phyloP scores from a whole-genome alignment of 2,113 vertebrate species.

The Nesospiza acunhae region DNA sequence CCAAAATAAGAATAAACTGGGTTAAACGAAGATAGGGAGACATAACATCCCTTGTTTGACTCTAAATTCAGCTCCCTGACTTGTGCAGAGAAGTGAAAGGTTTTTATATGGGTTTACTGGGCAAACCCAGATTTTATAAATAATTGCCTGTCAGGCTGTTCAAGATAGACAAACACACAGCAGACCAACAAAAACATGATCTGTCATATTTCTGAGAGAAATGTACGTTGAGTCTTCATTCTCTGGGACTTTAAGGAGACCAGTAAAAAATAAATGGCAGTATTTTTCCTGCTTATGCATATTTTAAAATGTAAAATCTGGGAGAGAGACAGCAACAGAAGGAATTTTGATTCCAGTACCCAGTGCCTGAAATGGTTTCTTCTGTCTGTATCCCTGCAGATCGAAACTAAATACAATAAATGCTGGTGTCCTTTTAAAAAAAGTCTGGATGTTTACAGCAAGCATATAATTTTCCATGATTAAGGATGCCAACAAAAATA shows the following conservation, averaged over 20 bases:
- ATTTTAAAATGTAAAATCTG: slow-evolving; percentile 73
- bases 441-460: slow-evolving; percentile 74
- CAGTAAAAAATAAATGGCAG: slow-evolving; percentile 73
- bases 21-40: slow-evolving; percentile 57
- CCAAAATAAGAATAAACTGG: slow-evolving; percentile 61
- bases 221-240: slow-evolving; percentile 81
- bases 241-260: slow-evolving; percentile 72
- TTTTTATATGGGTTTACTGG: slow-evolving; percentile 79
- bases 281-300: slow-evolving; percentile 70
- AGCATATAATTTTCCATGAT: slow-evolving; percentile 76
- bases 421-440: slow-evolving; percentile 72
- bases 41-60: slow-evolving; percentile 73
- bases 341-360: slow-evolving; percentile 73
- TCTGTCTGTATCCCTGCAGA: slow-evolving; percentile 68
- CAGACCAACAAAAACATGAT: slow-evolving; percentile 84
- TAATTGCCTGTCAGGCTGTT: slow-evolving; percentile 84
- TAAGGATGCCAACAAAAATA: slow-evolving; percentile 77
- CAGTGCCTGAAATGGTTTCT: slow-evolving; percentile 69
- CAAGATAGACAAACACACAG: slow-evolving; percentile 82
- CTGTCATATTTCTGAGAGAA: slow-evolving; percentile 81
- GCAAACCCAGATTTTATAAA: slow-evolving; percentile 84
- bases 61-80: slow-evolving; percentile 71
- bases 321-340: slow-evolving; percentile 62
- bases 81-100: slow-evolving; percentile 75
- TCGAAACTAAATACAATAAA: slow-evolving; percentile 77